These are phyloP conservation scores for Isurus oxyrinchus DNA, from an alignment of 2,113 vertebrate genomes.

Conservation along the genomic window DNA sequence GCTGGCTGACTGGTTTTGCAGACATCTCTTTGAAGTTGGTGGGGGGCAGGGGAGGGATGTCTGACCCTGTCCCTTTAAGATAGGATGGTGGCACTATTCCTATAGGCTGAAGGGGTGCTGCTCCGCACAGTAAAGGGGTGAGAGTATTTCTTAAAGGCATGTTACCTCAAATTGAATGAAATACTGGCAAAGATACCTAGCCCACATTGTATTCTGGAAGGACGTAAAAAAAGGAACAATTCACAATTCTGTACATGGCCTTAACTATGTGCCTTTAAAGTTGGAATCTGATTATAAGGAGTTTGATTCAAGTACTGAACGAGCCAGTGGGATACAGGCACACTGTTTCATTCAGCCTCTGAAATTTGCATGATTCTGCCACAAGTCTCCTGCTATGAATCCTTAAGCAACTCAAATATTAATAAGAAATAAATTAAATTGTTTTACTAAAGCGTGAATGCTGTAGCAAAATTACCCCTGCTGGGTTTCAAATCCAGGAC, in stretches of 20 bases:
- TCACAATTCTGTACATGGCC: not conserved
- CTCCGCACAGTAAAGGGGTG: no score
- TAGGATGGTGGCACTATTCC: not conserved
- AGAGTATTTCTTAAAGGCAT: not conserved
- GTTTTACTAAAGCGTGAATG: not conserved
- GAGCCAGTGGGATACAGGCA: not conserved
- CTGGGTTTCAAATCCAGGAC: not conserved
- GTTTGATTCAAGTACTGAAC: not conserved
- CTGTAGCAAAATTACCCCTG: not conserved
- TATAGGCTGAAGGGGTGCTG: not conserved
- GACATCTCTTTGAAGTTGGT: not conserved
- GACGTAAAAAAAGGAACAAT: not conserved
- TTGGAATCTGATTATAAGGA: not conserved
- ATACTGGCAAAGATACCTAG: not conserved
- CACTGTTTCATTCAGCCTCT: not conserved
- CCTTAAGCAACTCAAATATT: not conserved
- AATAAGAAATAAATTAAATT: slow-evolving; percentile 1
- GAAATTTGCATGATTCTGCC: not conserved
- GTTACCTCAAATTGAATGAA: not conserved
- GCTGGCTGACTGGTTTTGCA: not conserved
- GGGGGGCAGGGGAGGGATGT: no score
- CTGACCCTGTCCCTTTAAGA: no score
- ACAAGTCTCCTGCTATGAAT: no score
- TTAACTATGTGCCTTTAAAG: not conserved
- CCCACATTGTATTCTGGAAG: not conserved